phyloP scores from a whole-genome alignment of 1,140 invertebrate species.

The Zaprionus inermis region DNA sequence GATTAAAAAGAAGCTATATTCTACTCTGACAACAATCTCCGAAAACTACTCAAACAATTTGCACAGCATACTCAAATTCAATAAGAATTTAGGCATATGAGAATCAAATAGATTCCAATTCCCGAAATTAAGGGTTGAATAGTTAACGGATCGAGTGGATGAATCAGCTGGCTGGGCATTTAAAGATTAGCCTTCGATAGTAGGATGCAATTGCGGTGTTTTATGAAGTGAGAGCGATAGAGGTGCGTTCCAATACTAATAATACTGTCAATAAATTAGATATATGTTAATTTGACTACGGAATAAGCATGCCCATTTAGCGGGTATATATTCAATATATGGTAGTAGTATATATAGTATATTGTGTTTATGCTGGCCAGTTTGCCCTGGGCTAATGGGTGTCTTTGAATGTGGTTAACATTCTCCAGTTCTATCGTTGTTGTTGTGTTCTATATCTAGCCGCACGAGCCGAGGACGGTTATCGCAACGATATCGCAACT shows the following conservation, averaged over 20 bases:
- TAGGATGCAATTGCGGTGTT: background rate
- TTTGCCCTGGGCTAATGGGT: constrained; percentile 5
- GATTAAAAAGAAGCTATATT: no score
- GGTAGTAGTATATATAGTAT: background rate
- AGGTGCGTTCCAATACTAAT: background rate
- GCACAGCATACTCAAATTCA: no score
- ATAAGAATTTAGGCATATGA: background rate
- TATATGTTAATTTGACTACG: background rate
- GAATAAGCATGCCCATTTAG: background rate
- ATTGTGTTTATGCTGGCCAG: background rate
- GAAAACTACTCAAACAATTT: no score
- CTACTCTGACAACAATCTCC: no score
- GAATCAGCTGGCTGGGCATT: constrained; percentile 2
- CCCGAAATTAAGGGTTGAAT: background rate
- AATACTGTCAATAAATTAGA: constrained; percentile 10
- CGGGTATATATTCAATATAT: background rate
- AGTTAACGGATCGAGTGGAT: background rate
- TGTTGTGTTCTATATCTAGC: constrained; percentile 49
- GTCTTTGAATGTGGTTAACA: constrained; percentile 22
- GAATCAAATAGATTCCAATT: background rate
- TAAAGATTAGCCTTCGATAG: background rate
- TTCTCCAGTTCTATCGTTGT: constrained; percentile 1
- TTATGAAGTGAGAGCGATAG: background rate
- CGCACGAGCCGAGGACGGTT: constrained; percentile 38
- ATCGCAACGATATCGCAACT: constrained; percentile 70